Base-by-base conservation (phyloP, 1,140 invertebrate species). In the Drosophila sp. region DNA sequence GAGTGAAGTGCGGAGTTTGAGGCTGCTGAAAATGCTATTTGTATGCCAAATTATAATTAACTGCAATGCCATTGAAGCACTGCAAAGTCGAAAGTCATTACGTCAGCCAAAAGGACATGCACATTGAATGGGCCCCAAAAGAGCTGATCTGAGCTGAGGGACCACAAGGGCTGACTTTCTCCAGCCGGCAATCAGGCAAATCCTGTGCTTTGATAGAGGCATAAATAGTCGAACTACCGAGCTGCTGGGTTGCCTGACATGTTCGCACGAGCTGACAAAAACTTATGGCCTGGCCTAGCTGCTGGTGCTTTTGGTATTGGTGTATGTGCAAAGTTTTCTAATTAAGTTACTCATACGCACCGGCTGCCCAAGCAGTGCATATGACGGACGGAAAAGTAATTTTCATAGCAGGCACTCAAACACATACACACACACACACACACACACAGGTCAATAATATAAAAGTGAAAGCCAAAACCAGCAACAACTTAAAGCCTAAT, bases 261-360 rank as follows among this genome's bases (percentile, higher is more conserved):
- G 32, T 69, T 64, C 64, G 50, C 69, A 80, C 57, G 70, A 70
- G 53, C 67, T 57, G 72, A 56, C 71, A 79, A 56, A 78, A 81
- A 73, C 71, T 71, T 73, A 73, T 59, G 71, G 51, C 18, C 27
- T 63, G 16, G n/a, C 36, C 16, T 43, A 48, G 56, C 25, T 56
- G 45, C 21, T 29, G 59, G 43, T 38, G 46, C 61, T 62, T 36
- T 50, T 51, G 43, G 43, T 76, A 79, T 79, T 36, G 65, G 73
- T 64, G 27, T 71, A 82, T 63, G 76, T 72, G 40, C 32, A 89
- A 89, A 89, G 79, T 89, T 89, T 89, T 89, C 83, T 89, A 89
- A 89, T 89, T 89, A 89, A 89, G 83, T 89, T 80, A 89, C 84
- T 83, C 80, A 89, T 89, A 89, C 84, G 83, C 84, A 89, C 79